A percentile compares a stretch with the other conserved stretches of the same genome.
These are phyloP conservation scores for Clarias pachynema DNA, from an alignment of 2,797 vertebrate species.

Conservation along the genomic window DNA sequence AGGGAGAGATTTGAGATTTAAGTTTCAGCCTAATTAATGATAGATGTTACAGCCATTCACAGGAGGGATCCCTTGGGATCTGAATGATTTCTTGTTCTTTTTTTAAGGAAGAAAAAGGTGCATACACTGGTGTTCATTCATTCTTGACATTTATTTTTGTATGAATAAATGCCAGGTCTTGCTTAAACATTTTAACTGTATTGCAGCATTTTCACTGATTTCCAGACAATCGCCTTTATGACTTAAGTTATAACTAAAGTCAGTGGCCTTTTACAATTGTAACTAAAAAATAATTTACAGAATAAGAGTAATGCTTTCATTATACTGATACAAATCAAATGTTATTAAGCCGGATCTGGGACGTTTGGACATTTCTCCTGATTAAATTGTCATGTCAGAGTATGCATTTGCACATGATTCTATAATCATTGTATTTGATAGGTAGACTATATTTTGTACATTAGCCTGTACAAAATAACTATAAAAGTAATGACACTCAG, in stretches of 20 bases:
- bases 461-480: background rate
- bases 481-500: background rate
- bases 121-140: background rate
- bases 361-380: background rate
- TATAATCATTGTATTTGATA: background rate
- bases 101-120: background rate
- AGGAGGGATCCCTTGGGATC: background rate
- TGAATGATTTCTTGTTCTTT: background rate
- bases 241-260: background rate
- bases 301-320: background rate
- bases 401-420: background rate
- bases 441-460: background rate
- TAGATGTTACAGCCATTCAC: background rate
- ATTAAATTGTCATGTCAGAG: no score
- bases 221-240: background rate
- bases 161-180: background rate
- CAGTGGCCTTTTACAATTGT: background rate
- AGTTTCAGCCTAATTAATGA: background rate
- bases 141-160: background rate
- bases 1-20: conserved; percentile 11
- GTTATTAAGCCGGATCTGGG: background rate
- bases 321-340: background rate
- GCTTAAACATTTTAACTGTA: background rate
- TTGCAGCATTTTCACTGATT: background rate
- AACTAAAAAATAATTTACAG: background rate